These are phyloP conservation scores for Lates japonicus DNA, from an alignment of 2,797 vertebrate species.

Conservation along the genomic window DNA sequence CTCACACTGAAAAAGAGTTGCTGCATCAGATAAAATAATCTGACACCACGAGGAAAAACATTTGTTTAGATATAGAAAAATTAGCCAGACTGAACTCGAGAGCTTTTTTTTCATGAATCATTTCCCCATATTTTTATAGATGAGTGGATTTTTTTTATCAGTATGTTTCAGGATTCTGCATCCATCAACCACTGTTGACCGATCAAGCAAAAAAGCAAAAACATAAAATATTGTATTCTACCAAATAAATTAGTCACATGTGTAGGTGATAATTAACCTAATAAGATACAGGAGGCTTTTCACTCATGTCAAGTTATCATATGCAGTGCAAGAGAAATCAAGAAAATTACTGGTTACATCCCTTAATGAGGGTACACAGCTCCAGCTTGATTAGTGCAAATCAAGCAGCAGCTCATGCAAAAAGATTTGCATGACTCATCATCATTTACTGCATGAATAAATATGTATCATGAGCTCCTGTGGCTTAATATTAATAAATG, in stretches of 20 bases:
- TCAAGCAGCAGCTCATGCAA: conserved; percentile 18
- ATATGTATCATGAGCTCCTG: background rate
- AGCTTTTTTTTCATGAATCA: background rate
- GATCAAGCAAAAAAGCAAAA: background rate
- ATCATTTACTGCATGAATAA: conserved; percentile 8
- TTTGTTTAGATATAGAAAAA: no score
- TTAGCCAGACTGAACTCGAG: background rate
- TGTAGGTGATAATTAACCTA: background rate
- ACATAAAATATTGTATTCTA: background rate
- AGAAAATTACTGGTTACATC: background rate
- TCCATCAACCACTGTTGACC: background rate
- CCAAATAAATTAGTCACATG: background rate
- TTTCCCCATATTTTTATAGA: background rate
- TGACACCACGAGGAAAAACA: background rate
- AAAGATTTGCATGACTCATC: conserved; percentile 24
- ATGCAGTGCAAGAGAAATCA: background rate
- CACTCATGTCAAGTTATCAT: background rate
- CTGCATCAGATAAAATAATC: background rate
- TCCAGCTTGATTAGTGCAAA: conserved; percentile 16
- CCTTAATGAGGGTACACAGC: conserved; percentile 13
- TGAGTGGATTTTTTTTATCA: background rate
- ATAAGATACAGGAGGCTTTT: background rate
- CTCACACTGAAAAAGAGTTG: background rate
- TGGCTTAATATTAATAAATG: conserved; percentile 10
- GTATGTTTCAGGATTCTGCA: background rate